A percentile compares a stretch with the other conserved stretches of the same genome.
These are phyloP conservation scores for Heliconius erato DNA, from an alignment of 2,888 invertebrate species.

Conservation along the genomic window DNA sequence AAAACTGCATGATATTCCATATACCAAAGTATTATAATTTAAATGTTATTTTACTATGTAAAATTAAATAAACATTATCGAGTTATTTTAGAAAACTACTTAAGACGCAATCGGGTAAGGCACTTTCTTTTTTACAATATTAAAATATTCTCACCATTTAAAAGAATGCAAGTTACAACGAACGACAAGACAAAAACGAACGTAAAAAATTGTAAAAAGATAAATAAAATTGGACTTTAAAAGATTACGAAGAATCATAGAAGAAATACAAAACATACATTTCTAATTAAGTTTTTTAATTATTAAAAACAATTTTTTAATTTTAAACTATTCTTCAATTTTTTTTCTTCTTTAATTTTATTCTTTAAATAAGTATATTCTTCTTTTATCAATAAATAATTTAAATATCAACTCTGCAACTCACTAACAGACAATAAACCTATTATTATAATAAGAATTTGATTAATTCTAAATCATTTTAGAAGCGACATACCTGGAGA, in stretches of 20 bases:
- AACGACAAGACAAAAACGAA: neutral
- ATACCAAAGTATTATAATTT: too few species aligned
- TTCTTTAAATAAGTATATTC: too few species aligned
- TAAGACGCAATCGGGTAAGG: neutral
- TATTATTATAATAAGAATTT: constrained; percentile 20
- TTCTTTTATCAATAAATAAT: too few species aligned
- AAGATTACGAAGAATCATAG: neutral
- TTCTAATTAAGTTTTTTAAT: too few species aligned
- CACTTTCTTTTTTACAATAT: constrained; percentile 15
- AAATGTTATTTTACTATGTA: too few species aligned
- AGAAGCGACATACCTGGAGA: constrained; percentile 40
- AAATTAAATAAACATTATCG: neutral
- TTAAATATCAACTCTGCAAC: neutral
- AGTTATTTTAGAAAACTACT: neutral
- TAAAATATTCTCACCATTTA: constrained; percentile 19
- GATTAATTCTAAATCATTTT: constrained; percentile 4
- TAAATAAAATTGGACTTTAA: neutral
- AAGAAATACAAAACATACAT: too few species aligned
- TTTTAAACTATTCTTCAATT: too few species aligned
- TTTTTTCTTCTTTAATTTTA: too few species aligned
- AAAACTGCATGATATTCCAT: too few species aligned
- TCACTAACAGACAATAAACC: constrained; percentile 1
- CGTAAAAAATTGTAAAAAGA: constrained; percentile 4
- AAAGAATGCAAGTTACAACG: neutral
- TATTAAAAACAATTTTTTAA: too few species aligned